Base-by-base conservation (phyloP, 2,113 vertebrate species). In the Bubalus kerabau region DNA sequence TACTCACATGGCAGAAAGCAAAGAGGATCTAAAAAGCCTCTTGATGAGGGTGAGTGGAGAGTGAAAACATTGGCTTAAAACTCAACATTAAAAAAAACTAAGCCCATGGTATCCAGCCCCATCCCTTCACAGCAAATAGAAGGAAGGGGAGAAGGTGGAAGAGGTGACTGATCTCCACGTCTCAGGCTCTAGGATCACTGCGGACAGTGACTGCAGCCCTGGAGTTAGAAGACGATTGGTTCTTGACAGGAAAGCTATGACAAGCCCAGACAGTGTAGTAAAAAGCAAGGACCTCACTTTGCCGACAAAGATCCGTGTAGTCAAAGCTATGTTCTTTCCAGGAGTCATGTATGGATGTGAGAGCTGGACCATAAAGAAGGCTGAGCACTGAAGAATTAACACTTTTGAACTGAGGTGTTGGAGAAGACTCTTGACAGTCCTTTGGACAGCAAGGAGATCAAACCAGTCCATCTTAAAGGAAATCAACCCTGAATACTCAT, bases 101-200 rank as follows among this genome's bases (percentile, higher is more conserved):
- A 62, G 59, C 11, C 23, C 71, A 26, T 14, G 23, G 23, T 43
- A 43, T 76, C 71, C 36, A 76, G 71, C 36, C 36, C 36, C 36
- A 76, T 43, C 12, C 14, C 23, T 43, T 76, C 11, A 43, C 23
- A 24, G 71, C 6, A 76, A 26, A 76, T 24, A 74, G 67, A 7
- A 23, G 71, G 2, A 24, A 36, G 5, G 71, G 36, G 71, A 76
- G 2, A 36, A 36, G 36, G 71, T 76, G 40, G 71, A 26, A 24
- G 23, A 13, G 23, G 71, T 0, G 6, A 76, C 71, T 14, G 71
- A 7, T 43, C 12, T 26, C 71, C 2, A 5, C 1, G 3, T 43
- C 71, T 76, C 6, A 1, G 67, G 40, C 21, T 26, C 36, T 43
- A 43, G 36, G 36, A 15, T 76, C 40, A 43, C 71, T 76, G 40